Conservation (phyloP, 2,888 invertebrate genomes). For the Pecten maximus region DNA sequence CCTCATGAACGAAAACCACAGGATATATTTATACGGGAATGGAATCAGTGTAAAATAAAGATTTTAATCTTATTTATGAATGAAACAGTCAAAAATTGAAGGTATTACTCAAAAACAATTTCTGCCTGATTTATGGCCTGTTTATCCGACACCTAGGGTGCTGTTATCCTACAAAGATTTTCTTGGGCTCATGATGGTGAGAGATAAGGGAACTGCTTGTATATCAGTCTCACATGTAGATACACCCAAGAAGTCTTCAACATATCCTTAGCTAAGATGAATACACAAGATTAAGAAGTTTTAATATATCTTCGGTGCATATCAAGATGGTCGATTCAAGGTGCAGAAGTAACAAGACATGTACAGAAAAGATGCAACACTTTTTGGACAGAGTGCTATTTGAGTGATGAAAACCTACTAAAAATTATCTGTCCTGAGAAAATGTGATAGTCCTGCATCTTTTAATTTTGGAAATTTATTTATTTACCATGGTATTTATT, state of each 20-base stretch:
- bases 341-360: neutral
- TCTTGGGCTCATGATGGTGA: neutral
- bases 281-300: neutral
- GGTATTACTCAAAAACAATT: constrained; percentile 30
- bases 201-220: neutral
- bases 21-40: neutral
- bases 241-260: neutral
- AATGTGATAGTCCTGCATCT: neutral
- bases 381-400: neutral
- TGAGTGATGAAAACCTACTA: neutral
- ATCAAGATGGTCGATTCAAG: neutral
- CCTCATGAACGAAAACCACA: neutral
- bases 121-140: neutral
- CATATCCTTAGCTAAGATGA: neutral
- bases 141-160: constrained; percentile 26
- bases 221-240: neutral
- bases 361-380: neutral
- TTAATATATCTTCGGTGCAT: neutral
- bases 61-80: constrained; percentile 3
- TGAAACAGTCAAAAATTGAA: constrained; percentile 27
- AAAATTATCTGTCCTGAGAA: neutral
- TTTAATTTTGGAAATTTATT: too few species aligned
- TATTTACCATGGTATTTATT: too few species aligned
- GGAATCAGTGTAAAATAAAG: constrained; percentile 9
- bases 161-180: neutral